Conservation (phyloP, 2,113 vertebrate genomes). For the Solea solea region DNA sequence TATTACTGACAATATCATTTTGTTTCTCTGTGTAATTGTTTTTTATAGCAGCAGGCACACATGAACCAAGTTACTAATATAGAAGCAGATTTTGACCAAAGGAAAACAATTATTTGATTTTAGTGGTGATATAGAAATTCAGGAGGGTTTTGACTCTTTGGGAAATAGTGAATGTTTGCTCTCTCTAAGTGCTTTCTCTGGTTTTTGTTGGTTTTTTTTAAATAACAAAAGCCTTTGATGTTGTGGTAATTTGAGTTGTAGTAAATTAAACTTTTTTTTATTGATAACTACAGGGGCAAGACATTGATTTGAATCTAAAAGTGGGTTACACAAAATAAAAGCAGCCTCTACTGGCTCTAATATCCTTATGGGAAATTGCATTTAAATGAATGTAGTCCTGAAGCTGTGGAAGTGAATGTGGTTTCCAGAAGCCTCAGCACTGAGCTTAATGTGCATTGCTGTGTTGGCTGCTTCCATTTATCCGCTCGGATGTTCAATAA, state of each 20-base stretch:
- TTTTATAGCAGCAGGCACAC: too few species aligned
- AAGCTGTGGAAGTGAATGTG: neutral
- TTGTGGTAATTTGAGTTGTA: neutral
- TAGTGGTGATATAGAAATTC: too few species aligned
- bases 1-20: too few species aligned
- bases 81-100: too few species aligned
- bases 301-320: slow-evolving; percentile 7
- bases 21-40: too few species aligned
- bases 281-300: neutral
- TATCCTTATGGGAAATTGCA: slow-evolving; percentile 10
- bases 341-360: neutral
- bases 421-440: slow-evolving; percentile 21
- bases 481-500: slow-evolving; percentile 27
- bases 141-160: too few species aligned
- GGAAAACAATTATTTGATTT: too few species aligned
- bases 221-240: neutral
- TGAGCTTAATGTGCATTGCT: slow-evolving; percentile 5
- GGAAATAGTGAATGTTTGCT: too few species aligned
- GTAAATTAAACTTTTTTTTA: neutral
- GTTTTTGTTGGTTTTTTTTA: too few species aligned
- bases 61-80: too few species aligned
- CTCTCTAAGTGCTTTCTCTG: too few species aligned
- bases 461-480: slow-evolving; percentile 36
- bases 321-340: neutral
- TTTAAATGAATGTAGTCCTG: too few species aligned